phyloP scores from a whole-genome alignment of 2,888 invertebrate species.

The Entomobrya multifasciata region DNA sequence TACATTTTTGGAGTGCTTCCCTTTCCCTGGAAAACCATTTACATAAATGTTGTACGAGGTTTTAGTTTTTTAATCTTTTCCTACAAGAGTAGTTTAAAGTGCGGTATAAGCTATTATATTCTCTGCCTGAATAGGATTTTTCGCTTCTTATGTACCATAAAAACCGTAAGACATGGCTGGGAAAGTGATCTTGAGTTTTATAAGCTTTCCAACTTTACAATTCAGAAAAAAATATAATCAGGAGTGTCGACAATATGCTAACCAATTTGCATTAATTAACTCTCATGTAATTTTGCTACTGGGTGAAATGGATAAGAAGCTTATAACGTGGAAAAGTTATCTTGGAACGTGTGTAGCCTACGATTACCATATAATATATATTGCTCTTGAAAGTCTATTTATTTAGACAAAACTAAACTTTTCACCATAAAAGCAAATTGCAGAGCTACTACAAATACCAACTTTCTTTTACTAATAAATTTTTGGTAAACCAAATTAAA shows the following conservation, averaged over 20 bases:
- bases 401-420: too few relatives aligned
- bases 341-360: too few relatives aligned
- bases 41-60: conserved; percentile 40
- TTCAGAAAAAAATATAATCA: neutral
- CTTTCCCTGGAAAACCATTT: conserved; percentile 28
- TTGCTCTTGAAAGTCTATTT: too few relatives aligned
- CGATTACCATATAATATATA: too few relatives aligned
- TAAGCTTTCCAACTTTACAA: neutral
- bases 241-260: conserved; percentile 53
- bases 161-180: conserved; percentile 24
- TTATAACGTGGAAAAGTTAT: too few relatives aligned
- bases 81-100: conserved; percentile 6
- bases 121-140: conserved; percentile 45
- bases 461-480: too few relatives aligned
- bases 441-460: too few relatives aligned
- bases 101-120: neutral
- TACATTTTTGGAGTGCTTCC: neutral
- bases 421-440: too few relatives aligned
- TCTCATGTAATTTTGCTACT: neutral
- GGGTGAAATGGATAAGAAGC: too few relatives aligned
- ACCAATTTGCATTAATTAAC: conserved; percentile 65
- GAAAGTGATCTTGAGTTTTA: conserved; percentile 54
- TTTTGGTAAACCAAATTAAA: too few relatives aligned
- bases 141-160: neutral
- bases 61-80: neutral